phyloP scores from a whole-genome alignment of 2,797 vertebrate species.

The Anomalospiza imberbis region DNA sequence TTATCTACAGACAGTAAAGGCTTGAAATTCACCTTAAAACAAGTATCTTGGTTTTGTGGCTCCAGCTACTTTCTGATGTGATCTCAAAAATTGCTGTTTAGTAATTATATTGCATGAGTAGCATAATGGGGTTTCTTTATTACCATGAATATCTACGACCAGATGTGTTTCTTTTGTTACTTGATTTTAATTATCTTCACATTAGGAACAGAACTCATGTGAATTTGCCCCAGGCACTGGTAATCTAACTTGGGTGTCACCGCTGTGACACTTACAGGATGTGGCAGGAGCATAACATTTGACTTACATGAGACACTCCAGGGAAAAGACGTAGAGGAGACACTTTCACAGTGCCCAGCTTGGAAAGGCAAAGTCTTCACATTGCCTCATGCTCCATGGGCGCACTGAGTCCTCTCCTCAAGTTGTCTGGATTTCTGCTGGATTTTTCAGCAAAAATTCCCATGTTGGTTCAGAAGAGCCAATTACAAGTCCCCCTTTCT shows the following conservation, averaged over 20 bases:
- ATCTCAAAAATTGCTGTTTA: background rate
- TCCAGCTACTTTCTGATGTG: background rate
- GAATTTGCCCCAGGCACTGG: background rate
- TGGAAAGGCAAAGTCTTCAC: background rate
- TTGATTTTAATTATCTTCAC: constrained; percentile 42
- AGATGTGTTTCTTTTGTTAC: background rate
- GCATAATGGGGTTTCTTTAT: background rate
- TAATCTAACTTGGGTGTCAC: background rate
- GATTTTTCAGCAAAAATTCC: background rate
- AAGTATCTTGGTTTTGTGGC: background rate
- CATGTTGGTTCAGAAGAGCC: background rate
- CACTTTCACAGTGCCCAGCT: fast-evolving
- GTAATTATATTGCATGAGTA: background rate
- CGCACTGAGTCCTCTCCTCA: background rate
- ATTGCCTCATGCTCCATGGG: background rate
- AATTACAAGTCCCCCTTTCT: background rate
- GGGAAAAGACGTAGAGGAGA: background rate
- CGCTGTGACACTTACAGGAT: background rate
- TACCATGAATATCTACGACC: background rate
- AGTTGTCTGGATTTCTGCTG: background rate
- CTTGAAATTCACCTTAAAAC: background rate
- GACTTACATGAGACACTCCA: background rate
- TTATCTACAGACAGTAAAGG: background rate
- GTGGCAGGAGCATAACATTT: background rate
- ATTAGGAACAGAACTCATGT: background rate